These are phyloP conservation scores for Heteronetta atricapilla DNA, from an alignment of 2,113 vertebrate species.

Conservation along the genomic window DNA sequence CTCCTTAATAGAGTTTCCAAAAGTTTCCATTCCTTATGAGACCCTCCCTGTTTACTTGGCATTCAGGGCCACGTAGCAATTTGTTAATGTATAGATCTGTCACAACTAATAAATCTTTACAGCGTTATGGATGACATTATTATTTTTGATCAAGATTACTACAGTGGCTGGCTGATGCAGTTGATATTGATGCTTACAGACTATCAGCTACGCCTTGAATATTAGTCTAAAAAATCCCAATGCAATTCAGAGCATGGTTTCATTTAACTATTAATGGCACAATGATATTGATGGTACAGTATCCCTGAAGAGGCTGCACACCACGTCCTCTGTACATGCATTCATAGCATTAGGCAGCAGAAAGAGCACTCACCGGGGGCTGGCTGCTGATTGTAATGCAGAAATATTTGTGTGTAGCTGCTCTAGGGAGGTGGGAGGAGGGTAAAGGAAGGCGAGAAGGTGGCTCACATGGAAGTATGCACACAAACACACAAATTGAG, in stretches of 20 bases:
- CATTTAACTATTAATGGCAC: conserved; percentile 68
- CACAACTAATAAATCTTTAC: conserved; percentile 69
- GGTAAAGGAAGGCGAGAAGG: background rate
- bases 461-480: background rate
- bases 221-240: conserved; percentile 7
- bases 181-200: conserved; percentile 37
- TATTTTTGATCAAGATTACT: conserved; percentile 74
- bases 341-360: background rate
- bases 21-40: background rate
- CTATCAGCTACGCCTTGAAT: conserved; percentile 21
- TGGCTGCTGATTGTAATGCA: background rate
- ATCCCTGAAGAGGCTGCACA: background rate
- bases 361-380: background rate
- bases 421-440: background rate
- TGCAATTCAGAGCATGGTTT: conserved; percentile 45
- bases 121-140: conserved; percentile 69
- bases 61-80: conserved; percentile 50
- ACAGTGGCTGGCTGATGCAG: conserved; percentile 7
- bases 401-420: background rate
- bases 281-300: conserved; percentile 22
- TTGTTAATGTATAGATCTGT: conserved; percentile 67
- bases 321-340: background rate
- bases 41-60: background rate
- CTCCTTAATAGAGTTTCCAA: background rate
- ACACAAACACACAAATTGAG: background rate